phyloP scores from a whole-genome alignment of 92 coral and sea anemone species.

The Porites cylindrica region DNA sequence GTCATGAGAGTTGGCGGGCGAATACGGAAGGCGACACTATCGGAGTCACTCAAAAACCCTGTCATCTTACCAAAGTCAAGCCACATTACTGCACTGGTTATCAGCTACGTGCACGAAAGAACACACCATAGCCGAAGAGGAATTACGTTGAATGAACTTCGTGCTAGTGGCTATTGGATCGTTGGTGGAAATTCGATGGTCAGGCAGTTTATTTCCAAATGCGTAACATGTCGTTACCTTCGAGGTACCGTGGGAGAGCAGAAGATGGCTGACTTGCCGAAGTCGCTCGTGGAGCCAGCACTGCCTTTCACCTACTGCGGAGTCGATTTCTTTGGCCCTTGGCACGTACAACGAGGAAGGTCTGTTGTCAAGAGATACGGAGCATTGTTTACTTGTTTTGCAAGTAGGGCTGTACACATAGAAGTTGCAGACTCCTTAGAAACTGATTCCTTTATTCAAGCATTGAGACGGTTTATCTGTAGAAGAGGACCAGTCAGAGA shows the following conservation, averaged over 20 bases:
- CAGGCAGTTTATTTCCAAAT: conserved; percentile 53
- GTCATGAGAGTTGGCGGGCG: conserved; percentile 65
- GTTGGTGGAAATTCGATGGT: conserved; percentile 58
- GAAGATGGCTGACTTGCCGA: conserved; percentile 77
- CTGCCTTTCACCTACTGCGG: conserved; percentile 69
- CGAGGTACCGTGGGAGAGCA: conserved; percentile 65
- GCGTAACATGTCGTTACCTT: conserved; percentile 63
- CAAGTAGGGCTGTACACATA: conserved; percentile 61
- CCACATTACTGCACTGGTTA: conserved; percentile 47
- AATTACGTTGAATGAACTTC: conserved; percentile 61
- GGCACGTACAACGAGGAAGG: conserved; percentile 63
- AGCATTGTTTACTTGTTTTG: conserved; percentile 62
- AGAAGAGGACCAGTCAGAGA: conserved; percentile 48
- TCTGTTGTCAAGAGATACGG: conserved; percentile 64
- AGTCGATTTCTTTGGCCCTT: conserved; percentile 64
- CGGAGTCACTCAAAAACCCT: conserved; percentile 43
- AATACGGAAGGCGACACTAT: conserved; percentile 49
- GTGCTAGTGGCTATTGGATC: conserved; percentile 63
- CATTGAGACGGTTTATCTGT: conserved; percentile 58
- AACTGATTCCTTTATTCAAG: conserved; percentile 59
- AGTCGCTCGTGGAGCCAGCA: conserved; percentile 58
- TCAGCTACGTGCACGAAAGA: conserved; percentile 54
- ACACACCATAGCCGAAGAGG: conserved; percentile 65
- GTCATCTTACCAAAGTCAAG: conserved; percentile 63
- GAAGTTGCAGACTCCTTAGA: conserved; percentile 62